A percentile compares a stretch with the other conserved stretches of the same genome.
phyloP scores from a whole-genome alignment of 2,797 vertebrate species.

The Chiroxiphia lanceolata region DNA sequence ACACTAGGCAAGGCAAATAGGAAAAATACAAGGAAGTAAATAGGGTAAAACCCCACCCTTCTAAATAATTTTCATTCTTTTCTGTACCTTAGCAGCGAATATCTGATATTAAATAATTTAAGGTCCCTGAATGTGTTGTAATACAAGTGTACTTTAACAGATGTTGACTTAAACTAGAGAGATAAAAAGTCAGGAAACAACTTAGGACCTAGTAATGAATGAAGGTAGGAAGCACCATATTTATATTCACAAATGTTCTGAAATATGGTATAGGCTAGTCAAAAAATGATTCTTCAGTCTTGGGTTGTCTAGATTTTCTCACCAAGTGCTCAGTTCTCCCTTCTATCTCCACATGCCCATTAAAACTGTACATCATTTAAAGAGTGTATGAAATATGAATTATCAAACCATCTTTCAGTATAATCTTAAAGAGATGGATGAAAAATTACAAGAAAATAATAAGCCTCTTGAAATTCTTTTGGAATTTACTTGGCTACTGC shows the following conservation, averaged over 20 bases:
- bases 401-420: not conserved
- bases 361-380: not conserved
- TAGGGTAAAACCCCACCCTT: rapidly evolving
- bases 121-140: not conserved
- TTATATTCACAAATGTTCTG: not conserved
- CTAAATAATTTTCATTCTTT: not conserved
- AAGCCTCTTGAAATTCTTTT: not conserved
- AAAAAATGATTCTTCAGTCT: not conserved
- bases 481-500: not conserved
- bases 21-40: not conserved
- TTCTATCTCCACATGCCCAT: not conserved
- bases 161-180: not conserved
- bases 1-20: not conserved
- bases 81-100: not conserved
- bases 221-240: not conserved
- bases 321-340: not conserved
- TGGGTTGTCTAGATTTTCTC: not conserved
- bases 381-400: not conserved
- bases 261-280: not conserved
- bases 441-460: not conserved
- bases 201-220: not conserved
- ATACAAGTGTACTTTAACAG: not conserved
- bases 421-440: not conserved
- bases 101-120: not conserved
- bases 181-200: not conserved